A percentile compares a stretch with the other conserved stretches of the same genome.
These are phyloP conservation scores for Aleadryas rufinucha DNA, from an alignment of 2,113 vertebrate genomes.

Conservation along the genomic window DNA sequence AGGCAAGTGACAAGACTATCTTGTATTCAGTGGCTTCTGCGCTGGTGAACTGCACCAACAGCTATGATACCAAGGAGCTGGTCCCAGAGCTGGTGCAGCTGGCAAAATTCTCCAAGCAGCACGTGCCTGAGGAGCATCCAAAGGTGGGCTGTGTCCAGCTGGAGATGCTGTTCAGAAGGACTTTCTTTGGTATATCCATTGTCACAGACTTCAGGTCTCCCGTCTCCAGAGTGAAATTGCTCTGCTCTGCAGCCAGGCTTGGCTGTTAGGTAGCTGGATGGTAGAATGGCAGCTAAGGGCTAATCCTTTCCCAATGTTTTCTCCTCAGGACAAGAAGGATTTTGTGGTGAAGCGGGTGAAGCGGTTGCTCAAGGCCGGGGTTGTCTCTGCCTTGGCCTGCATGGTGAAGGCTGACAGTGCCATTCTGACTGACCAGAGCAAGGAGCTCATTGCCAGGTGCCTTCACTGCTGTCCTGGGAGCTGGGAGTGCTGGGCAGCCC, in stretches of 20 bases:
- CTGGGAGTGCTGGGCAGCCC: neutral
- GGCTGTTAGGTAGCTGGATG: neutral
- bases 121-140: slow-evolving; percentile 94
- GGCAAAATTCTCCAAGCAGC: slow-evolving; percentile 97
- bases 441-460: slow-evolving; percentile 91
- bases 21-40: slow-evolving; percentile 90
- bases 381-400: slow-evolving; percentile 86
- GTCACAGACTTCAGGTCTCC: neutral
- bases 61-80: slow-evolving; percentile 94
- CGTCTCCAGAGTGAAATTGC: neutral
- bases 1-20: slow-evolving; percentile 94
- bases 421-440: slow-evolving; percentile 91
- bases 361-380: slow-evolving; percentile 83
- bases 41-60: slow-evolving; percentile 94
- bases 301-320: neutral
- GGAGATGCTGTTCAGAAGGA: neutral
- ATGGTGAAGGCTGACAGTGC: slow-evolving; percentile 93
- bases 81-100: slow-evolving; percentile 94
- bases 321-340: slow-evolving; percentile 92
- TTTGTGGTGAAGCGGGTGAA: slow-evolving; percentile 89
- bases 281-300: neutral
- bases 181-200: neutral
- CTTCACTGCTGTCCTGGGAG: fast-evolving
- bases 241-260: neutral
- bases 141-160: slow-evolving; percentile 77